Evolutionary conservation across 2,888 invertebrate genomes (phyloP), one percentile per base, ranked within the genome.

Genomic region (Napeogenes inachia): DNA sequence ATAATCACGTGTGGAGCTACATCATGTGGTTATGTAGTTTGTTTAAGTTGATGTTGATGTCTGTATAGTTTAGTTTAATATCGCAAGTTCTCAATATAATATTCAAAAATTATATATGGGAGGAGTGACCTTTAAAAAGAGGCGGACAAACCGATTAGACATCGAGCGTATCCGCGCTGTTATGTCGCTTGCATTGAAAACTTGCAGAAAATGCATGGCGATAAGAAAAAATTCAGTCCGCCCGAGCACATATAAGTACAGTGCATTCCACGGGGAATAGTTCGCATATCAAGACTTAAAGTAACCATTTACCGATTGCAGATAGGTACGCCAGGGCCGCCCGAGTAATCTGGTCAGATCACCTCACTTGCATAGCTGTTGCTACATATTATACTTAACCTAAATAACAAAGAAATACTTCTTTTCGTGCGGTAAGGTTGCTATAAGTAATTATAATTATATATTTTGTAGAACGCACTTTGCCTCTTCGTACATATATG

Each of bases 221-320:
- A 89, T 89, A 90, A 89, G 87, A 90, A 90, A 90, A 90, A 89
- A 89, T 82, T 87, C 85, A 86, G 87, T 81, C 79, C 87, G 83
- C 76, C 71, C 78, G 80, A 81, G 84, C 84, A 75, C 87, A 83
- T 86, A 86, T 87, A 88, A 86, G 88, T 88, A 82, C 84, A 75
- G 80, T 82, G 85, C 84, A 82, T 90, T 88, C 90, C 88, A 79
- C 73, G 78, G 78, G 78, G 81, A 86, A 89, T 89, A 79, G 81
- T 80, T 79, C 80, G 84, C 87, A 88, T 89, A 88, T 85, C 87
- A 82, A 87, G 87, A 82, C 85, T 85, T 86, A 84, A 85, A 87
- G 85, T 85, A 85, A 88, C 88, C 88, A 89, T 89, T 89, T 89
- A 89, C 88, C 82, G 89, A 89, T 90, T 85, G 84, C 86, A 89